Evolutionary conservation across 2,113 vertebrate genomes (phyloP).

Genomic region (Haemorhous mexicanus): DNA sequence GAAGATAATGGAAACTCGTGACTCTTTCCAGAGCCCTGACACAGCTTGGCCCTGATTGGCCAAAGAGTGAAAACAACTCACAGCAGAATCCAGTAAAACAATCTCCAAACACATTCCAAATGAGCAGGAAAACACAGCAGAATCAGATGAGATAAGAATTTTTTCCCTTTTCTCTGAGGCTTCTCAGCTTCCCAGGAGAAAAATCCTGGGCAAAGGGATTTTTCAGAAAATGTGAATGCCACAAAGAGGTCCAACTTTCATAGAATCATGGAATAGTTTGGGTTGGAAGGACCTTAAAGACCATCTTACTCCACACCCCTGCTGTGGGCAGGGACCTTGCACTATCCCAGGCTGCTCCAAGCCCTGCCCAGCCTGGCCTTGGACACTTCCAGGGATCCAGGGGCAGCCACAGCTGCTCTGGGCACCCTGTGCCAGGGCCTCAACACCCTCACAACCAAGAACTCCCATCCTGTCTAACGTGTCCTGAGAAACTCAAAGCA

Average conservation of each 20-base stretch:
- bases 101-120: too few species aligned
- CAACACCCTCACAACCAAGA: accelerated
- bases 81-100: too few species aligned
- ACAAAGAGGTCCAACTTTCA: not conserved
- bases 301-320: not conserved
- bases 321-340: not conserved
- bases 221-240: too few species aligned
- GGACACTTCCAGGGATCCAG: not conserved
- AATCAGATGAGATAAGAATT: too few species aligned
- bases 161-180: too few species aligned
- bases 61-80: too few species aligned
- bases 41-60: too few species aligned
- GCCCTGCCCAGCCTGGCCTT: accelerated
- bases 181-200: too few species aligned
- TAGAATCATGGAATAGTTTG: not conserved
- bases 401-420: not conserved
- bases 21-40: too few species aligned
- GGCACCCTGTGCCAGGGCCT: not conserved
- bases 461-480: not conserved
- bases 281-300: not conserved
- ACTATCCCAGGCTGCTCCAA: accelerated
- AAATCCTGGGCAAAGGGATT: too few species aligned
- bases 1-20: too few species aligned
- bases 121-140: too few species aligned
- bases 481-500: not conserved